Evolutionary conservation across 2,888 invertebrate species (phyloP).

Genomic region (Leucania comma): DNA sequence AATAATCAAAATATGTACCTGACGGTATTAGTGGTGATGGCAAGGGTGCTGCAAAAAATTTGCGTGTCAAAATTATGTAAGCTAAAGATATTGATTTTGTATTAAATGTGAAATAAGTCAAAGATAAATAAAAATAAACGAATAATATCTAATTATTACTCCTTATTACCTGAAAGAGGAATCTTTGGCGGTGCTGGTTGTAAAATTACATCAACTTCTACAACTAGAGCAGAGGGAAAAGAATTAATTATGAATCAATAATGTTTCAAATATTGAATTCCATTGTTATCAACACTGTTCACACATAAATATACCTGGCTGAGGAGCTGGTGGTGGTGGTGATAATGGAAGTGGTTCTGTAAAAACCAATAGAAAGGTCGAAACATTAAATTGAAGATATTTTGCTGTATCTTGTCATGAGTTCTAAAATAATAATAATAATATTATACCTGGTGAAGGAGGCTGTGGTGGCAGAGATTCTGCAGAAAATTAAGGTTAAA

Average conservation of each 20-base stretch:
- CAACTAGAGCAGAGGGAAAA: background rate
- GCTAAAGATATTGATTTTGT: background rate
- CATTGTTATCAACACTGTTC: background rate
- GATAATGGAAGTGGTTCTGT: background rate
- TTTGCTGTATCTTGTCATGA: background rate
- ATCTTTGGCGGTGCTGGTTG: background rate
- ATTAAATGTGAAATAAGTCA: background rate
- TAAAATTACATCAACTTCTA: background rate
- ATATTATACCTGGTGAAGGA: conserved; percentile 15
- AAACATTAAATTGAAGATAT: background rate
- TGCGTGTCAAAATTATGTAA: background rate
- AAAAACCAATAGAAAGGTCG: background rate
- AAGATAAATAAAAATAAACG: background rate
- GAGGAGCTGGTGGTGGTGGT: background rate
- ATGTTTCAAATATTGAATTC: background rate
- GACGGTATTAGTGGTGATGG: background rate
- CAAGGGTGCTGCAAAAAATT: background rate
- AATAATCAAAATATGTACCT: background rate
- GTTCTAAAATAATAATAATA: background rate
- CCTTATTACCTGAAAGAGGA: background rate
- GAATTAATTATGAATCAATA: background rate
- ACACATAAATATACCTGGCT: background rate
- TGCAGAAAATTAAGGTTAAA: background rate
- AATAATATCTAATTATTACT: background rate
- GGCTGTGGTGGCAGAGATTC: background rate